Base-by-base conservation (phyloP, 2,113 vertebrate species). In the Alethe diademata region DNA sequence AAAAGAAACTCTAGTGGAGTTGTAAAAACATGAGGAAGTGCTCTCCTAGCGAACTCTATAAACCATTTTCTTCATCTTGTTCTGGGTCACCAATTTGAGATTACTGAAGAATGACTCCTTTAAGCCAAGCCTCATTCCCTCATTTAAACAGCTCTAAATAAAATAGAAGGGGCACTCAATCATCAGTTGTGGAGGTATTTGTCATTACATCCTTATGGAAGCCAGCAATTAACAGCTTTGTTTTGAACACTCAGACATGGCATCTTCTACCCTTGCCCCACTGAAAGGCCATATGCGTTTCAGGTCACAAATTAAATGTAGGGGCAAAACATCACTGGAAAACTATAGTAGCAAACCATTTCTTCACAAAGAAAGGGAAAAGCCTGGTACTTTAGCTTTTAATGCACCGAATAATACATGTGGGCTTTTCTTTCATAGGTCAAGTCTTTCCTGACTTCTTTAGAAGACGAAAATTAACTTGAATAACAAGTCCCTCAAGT, bases 401-500 rank as follows among this genome's bases (percentile, higher is more conserved):
- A 72, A 45, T 11, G 5, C 6, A 12, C 29, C 0, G 2, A 51
- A 53, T 40, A 53, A 5, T 42, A 54, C 0, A 25, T 26, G 13
- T 9, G 3, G 3, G 23, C 29, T 54, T 24, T 42, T 45, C 84
- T n/a, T 92, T 76, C 7, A 84, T 61, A 97, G 96, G 93, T 96
- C 20, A 96, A 95, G 38, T 93, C 80, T 18, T 97, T 96, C 66
- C 78, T 97, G 80, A 64, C 47, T 83, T 91, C 78, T 23, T 92
- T 93, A 40, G 24, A 86, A 18, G 1, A 78, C 5, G 17, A 74
- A 81, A 61, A 65, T 26, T 42, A 20, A 60, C 33, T 13, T 3
- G 1, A 33, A 12, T 19, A 12, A 31, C 7, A 64, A 72, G 8
- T 23, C 8, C 5, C 15, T 51, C 17, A 64, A 72, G 12, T 15